phyloP scores from a whole-genome alignment of 2,888 invertebrate species.

The Quadriops clusia region DNA sequence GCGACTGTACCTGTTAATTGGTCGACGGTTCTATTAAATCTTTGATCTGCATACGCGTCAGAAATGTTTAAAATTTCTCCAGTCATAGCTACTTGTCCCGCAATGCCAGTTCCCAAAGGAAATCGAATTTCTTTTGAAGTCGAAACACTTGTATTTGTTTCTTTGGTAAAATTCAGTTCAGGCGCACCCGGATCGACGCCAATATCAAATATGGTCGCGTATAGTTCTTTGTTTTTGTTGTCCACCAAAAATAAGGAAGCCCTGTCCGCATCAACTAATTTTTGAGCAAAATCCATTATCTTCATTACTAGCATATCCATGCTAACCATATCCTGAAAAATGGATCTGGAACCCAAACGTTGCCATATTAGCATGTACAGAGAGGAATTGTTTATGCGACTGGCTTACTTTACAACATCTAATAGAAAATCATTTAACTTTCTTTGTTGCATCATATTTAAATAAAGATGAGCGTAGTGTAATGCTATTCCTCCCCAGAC shows the following conservation, averaged over 20 bases:
- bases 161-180: conserved; percentile 19
- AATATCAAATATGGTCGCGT: conserved; percentile 71
- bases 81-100: conserved; percentile 61
- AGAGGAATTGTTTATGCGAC: no score
- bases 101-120: conserved; percentile 67
- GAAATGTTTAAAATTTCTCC: conserved; percentile 69
- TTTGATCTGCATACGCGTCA: conserved; percentile 68
- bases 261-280: conserved; percentile 69
- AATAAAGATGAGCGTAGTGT: conserved; percentile 56
- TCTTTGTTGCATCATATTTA: conserved; percentile 57
- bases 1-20: no score
- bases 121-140: conserved; percentile 50
- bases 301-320: conserved; percentile 71
- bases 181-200: conserved; percentile 33
- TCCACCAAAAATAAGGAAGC: conserved; percentile 76
- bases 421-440: conserved; percentile 66
- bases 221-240: conserved; percentile 57
- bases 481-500: conserved; percentile 60
- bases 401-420: conserved; percentile 70
- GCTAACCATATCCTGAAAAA: conserved; percentile 80
- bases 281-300: conserved; percentile 73
- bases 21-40: conserved; percentile 63
- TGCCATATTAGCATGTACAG: background rate
- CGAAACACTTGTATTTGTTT: conserved; percentile 17
- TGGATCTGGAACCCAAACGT: conserved; percentile 47